Conservation (phyloP, 2,797 vertebrate species). For the Taenioides sp. region DNA sequence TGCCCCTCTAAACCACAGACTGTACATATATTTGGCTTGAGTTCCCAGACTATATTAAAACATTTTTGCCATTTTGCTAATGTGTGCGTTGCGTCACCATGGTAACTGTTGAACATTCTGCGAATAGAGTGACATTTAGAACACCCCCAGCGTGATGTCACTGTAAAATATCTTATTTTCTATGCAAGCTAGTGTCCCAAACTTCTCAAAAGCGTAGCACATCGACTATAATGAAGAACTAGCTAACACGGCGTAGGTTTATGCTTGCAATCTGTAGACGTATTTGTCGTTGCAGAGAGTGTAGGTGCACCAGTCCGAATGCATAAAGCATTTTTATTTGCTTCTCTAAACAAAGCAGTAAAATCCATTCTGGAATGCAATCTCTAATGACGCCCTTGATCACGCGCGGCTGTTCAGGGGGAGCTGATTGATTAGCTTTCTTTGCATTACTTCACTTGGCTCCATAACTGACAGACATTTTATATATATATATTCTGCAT, state of each 20-base stretch:
- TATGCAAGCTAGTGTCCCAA: not conserved
- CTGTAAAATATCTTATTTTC: no score
- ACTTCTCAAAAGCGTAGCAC: not conserved
- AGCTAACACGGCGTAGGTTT: not conserved
- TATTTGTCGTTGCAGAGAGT: not conserved
- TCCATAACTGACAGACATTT: conserved; percentile 8
- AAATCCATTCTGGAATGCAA: conserved; percentile 17
- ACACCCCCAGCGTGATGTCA: no score
- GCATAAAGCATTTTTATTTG: conserved; percentile 17
- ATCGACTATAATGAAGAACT: not conserved
- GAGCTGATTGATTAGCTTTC: conserved; percentile 11
- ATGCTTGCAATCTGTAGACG: not conserved
- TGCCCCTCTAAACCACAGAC: no score
- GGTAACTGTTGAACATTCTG: no score
- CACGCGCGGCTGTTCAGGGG: not conserved
- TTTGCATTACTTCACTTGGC: conserved; percentile 18
- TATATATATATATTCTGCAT: conserved; percentile 4
- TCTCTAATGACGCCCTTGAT: conserved; percentile 17
- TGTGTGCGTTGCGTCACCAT: no score
- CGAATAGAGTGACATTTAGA: no score
- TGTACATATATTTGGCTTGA: no score
- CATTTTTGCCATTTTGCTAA: no score
- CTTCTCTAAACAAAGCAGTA: conserved; percentile 15
- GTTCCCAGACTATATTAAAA: no score
- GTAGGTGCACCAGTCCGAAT: not conserved